Evolutionary conservation across 2,888 invertebrate genomes (phyloP).

Genomic region (Drosophila limbata): DNA sequence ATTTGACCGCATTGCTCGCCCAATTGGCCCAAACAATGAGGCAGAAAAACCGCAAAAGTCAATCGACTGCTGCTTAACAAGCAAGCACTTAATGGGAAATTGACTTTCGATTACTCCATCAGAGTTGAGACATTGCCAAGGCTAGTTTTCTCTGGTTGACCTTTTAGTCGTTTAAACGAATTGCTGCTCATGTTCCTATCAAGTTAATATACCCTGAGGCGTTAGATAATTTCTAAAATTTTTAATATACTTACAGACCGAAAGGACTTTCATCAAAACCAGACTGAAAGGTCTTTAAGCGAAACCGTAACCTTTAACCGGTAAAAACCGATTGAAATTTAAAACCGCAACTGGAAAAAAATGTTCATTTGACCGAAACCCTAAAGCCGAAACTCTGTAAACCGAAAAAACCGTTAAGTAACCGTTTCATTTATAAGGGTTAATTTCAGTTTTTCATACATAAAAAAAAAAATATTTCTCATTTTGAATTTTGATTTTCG

Average conservation of each 20-base stretch:
- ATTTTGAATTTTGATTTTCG: too few relatives aligned
- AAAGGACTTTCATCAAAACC: background rate
- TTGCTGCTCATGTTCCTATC: background rate
- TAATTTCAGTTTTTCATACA: too few relatives aligned
- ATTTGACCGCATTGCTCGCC: constrained; percentile 43
- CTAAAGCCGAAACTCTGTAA: too few relatives aligned
- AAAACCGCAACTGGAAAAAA: too few relatives aligned
- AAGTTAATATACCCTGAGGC: background rate
- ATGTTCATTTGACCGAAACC: too few relatives aligned
- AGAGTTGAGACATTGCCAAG: background rate
- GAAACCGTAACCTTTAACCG: too few relatives aligned
- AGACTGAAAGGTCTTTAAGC: too few relatives aligned
- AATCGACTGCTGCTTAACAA: constrained; percentile 27
- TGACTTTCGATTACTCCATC: constrained; percentile 7
- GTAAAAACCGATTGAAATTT: too few relatives aligned
- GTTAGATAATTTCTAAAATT: background rate
- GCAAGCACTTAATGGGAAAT: constrained; percentile 10
- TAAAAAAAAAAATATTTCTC: too few relatives aligned
- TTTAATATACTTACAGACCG: background rate
- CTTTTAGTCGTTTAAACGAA: background rate
- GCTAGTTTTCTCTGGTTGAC: background rate
- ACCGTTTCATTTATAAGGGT: too few relatives aligned
- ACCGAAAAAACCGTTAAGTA: too few relatives aligned
- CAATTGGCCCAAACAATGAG: constrained; percentile 32
- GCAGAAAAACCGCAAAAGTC: constrained; percentile 29